phyloP scores from a whole-genome alignment of 64 coral and sea anemone species.

The Platygyra sinensis region DNA sequence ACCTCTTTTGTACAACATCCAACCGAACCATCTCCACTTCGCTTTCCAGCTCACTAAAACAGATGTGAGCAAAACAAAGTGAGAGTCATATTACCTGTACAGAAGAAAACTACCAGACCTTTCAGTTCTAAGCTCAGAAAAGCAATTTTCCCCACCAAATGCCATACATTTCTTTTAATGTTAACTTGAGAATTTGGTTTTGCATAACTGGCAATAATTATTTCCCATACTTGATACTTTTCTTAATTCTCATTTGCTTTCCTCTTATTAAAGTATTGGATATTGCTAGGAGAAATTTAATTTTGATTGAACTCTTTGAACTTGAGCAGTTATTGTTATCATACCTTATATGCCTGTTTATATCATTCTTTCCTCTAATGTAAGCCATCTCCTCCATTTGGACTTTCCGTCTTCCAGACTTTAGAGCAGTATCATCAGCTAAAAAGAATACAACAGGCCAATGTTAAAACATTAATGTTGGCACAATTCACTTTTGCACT shows the following conservation, averaged over 20 bases:
- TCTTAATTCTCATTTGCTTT: too few relatives aligned
- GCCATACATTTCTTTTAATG: not conserved
- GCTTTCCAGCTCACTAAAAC: constrained; percentile 85
- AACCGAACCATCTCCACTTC: constrained; percentile 90
- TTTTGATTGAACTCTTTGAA: too few relatives aligned
- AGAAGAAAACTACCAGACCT: too few relatives aligned
- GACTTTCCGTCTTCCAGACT: constrained; percentile 60
- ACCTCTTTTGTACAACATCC: constrained; percentile 82
- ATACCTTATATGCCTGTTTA: constrained; percentile 91
- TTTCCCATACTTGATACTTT: too few relatives aligned
- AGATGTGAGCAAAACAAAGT: not conserved
- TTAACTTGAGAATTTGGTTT: too few relatives aligned
- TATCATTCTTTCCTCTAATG: constrained; percentile 77
- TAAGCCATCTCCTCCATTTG: constrained; percentile 83
- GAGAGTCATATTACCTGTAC: not conserved
- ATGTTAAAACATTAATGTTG: not conserved
- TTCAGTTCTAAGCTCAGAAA: too few relatives aligned
- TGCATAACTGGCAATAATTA: not conserved
- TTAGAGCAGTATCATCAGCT: constrained; percentile 52
- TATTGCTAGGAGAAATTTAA: too few relatives aligned
- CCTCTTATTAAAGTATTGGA: too few relatives aligned
- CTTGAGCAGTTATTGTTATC: too few relatives aligned
- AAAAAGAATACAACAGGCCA: not conserved
- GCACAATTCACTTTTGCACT: too few relatives aligned
- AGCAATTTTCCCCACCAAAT: not conserved